Base-by-base conservation (phyloP, 2,113 vertebrate species). In the Seriola dumerili region DNA sequence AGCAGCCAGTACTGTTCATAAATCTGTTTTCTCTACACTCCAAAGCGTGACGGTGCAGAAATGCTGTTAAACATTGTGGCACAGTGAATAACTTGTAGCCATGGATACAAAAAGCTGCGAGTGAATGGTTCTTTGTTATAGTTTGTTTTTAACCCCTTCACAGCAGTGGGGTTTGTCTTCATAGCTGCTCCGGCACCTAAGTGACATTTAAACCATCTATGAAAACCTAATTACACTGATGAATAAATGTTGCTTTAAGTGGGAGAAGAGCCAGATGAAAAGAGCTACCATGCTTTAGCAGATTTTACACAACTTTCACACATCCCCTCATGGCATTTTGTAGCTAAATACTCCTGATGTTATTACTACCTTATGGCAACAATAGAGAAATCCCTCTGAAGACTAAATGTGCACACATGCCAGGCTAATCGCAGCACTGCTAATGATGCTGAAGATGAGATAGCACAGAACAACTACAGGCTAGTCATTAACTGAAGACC, bases 371-470 rank as follows among this genome's bases (percentile, higher is more conserved):
- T 85, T 42, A 0, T 55, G 48, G 64, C 70, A 63, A 64, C 13
- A 72, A 9, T 8, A 58, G 61, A 82, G 54, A 46, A 66, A 32
- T 50, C 10, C 2, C 4, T 17, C 48, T 57, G 34, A 48, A 78
- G 52, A 69, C 55, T 66, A 6, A 70, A 59, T 61, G 23, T 55
- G 5, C 12, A 40, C 19, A 34, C 29, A 14, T 65, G 44, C 57
- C 52, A 8, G 10, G 4, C 75, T 71, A 50, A 83, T 67, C 16
- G 64, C 10, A 59, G 44, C 13, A 21, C 13, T 64, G 67, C 50
- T 71, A 76, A 85, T 72, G 77, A 85, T 34, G 58, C 63, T 70
- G 48, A 23, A 52, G 76, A 69, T 61, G 46, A 80, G 64, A 80
- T 21, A 23, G 13, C 29, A 19, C 36, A n/a, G 66, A 79, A 34